Conservation (phyloP, 2,113 vertebrate genomes). For the Uria aalge region DNA sequence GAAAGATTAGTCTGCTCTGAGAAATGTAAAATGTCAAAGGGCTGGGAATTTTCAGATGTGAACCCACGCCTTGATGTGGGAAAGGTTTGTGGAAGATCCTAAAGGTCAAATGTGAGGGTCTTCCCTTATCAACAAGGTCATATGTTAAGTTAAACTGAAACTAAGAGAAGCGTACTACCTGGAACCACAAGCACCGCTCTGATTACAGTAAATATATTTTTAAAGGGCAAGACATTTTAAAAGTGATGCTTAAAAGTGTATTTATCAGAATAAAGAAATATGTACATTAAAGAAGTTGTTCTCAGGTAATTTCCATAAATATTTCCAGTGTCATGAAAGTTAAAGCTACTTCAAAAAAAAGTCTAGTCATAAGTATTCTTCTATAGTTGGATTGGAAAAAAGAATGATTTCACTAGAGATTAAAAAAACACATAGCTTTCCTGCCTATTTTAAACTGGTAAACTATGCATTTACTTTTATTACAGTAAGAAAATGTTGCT, state of each 20-base stretch:
- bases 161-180: not conserved
- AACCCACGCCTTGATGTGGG: not conserved
- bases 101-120: conserved; percentile 31
- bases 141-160: conserved; percentile 47
- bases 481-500: not conserved
- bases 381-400: not conserved
- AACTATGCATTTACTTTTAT: not conserved
- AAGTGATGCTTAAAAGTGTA: not conserved
- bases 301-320: not conserved
- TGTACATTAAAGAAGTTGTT: not conserved
- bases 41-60: not conserved
- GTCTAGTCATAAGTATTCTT: not conserved
- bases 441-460: not conserved
- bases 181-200: not conserved
- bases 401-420: not conserved
- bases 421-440: not conserved
- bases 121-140: conserved; percentile 5
- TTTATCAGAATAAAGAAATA: conserved; percentile 7
- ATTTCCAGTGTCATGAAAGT: not conserved
- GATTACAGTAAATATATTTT: conserved; percentile 18
- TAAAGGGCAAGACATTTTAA: conserved; percentile 16
- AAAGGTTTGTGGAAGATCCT: conserved; percentile 1
- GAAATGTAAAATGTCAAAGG: conserved; percentile 62
- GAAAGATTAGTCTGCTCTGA: conserved; percentile 48
- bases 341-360: not conserved